A percentile compares a stretch with the other conserved stretches of the same genome.
phyloP scores from a whole-genome alignment of 1,140 invertebrate species.

The Drosophila bocqueti region DNA sequence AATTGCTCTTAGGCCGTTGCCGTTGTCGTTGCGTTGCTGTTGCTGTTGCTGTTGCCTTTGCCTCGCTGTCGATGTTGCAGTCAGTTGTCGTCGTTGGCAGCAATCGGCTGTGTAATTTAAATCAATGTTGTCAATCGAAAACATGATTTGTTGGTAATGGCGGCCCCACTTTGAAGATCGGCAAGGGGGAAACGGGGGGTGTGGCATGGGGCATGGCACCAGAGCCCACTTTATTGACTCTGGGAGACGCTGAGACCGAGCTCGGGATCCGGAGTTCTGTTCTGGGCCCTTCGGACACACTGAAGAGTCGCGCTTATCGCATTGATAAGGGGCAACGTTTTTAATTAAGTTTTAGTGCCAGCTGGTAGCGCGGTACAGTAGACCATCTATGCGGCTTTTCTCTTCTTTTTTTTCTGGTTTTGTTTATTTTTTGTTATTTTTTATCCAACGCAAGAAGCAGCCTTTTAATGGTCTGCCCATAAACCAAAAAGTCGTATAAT shows the following conservation, averaged over 20 bases:
- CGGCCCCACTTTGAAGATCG: slow-evolving; percentile 77
- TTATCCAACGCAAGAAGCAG: slow-evolving; percentile 42
- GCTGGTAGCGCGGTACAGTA: slow-evolving; percentile 55
- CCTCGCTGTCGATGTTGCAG: slow-evolving; percentile 48
- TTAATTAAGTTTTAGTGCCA: slow-evolving; percentile 74
- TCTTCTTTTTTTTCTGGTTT: background rate
- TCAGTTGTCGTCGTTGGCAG: slow-evolving; percentile 64
- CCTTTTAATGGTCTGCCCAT: slow-evolving; percentile 40
- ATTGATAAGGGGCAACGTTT: slow-evolving; percentile 74
- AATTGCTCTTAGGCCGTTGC: slow-evolving; percentile 69
- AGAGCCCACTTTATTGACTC: slow-evolving; percentile 44
- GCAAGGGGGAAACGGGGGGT: slow-evolving; percentile 6
- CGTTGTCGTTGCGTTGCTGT: slow-evolving; percentile 38
- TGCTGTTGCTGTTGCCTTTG: slow-evolving; percentile 26
- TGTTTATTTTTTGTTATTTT: slow-evolving; percentile 15
- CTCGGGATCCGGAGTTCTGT: slow-evolving; percentile 16
- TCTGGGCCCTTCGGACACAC: slow-evolving; percentile 35
- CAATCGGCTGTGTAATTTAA: slow-evolving; percentile 84
- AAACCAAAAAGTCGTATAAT: slow-evolving; percentile 35
- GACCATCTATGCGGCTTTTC: slow-evolving; percentile 29
- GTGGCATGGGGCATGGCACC: background rate
- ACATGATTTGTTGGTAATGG: slow-evolving; percentile 84
- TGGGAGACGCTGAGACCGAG: slow-evolving; percentile 22
- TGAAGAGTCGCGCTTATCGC: slow-evolving; percentile 64
- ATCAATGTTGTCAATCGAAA: slow-evolving; percentile 85